Base-by-base conservation (phyloP, 2,113 vertebrate species). In the Leucosticte australis region DNA sequence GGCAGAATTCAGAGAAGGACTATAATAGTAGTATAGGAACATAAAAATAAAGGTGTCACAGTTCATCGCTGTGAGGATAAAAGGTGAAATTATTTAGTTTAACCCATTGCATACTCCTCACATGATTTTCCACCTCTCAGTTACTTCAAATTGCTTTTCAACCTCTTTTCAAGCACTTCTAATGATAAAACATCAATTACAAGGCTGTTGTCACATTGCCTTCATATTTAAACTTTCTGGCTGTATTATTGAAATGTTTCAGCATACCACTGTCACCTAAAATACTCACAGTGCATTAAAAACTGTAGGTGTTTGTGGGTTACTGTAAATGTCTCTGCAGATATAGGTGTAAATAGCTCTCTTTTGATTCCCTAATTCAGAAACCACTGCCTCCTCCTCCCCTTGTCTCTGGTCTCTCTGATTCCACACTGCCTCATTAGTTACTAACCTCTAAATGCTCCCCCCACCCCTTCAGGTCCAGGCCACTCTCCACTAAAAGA, bases 321-420 rank as follows among this genome's bases (percentile, higher is more conserved):
- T 79, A 87, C 59, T 93, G 79, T 92, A 81, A 91, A 92, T 50
- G 46, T 92, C 78, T 83, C 82, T 90, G 75, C 67, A 83, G 64
- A 90, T 50, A 46, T 11, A 71, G 73, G 64, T 57, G 71, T 35
- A 24, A 69, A 70, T 27, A n/a, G 24, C 47, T 93, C 65, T 91
- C 56, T 80, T 30, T 60, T 49, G 26, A 67, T 76, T 87, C 77
- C 76, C 71, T 80, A 74, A 81, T 70, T 79, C 67, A 95, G 23
- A 71, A 92, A 41, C 20, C 35, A 21, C 46, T 90, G 41, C 71
- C 46, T 33, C 26, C 46, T 31, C 47, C 50, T 52, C 10, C 39
- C 37, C 18, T 22, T 2, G 0, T 52, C 28, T 41, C 23, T 68
- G 15, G 9, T 79, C 41, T 50, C 23, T 67, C 55, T 6, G 7